Percentiles rank a stretch among this genome's conserved stretches.
phyloP scores from a whole-genome alignment of 2,888 invertebrate genomes.

The Pemphredon lugubris region DNA sequence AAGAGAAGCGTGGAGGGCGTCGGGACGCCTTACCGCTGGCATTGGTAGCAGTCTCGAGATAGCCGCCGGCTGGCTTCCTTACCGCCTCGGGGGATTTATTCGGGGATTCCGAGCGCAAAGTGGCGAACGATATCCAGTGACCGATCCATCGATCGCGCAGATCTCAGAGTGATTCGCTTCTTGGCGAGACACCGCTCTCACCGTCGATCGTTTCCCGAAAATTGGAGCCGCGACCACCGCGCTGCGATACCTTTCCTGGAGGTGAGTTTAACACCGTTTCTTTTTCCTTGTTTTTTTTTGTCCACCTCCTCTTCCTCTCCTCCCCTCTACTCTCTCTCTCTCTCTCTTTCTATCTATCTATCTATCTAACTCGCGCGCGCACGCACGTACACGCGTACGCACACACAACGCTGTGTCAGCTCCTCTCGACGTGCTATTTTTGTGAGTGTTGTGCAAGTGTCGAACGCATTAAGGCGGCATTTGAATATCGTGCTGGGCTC shows the following conservation, averaged over 20 bases:
- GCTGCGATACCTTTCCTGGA: slow-evolving; percentile 27
- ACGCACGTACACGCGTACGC: slow-evolving; percentile 5
- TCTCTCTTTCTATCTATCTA: slow-evolving; percentile 52
- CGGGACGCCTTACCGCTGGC: slow-evolving; percentile 77
- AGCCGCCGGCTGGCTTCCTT: slow-evolving; percentile 80
- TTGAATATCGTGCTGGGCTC: slow-evolving; percentile 37
- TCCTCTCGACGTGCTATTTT: slow-evolving; percentile 72
- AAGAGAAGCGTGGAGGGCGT: slow-evolving; percentile 70
- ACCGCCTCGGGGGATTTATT: slow-evolving; percentile 78
- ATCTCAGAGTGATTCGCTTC: slow-evolving; percentile 3
- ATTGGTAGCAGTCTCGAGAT: slow-evolving; percentile 81
- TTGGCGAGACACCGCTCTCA: slow-evolving; percentile 35
- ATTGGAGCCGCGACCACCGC: slow-evolving; percentile 1
- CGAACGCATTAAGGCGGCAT: slow-evolving; percentile 72
- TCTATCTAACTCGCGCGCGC: slow-evolving; percentile 33
- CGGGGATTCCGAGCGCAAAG: slow-evolving; percentile 75
- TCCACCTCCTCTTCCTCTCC: slow-evolving; percentile 65
- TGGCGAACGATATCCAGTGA: slow-evolving; percentile 67
- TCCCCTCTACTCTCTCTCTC: slow-evolving; percentile 7
- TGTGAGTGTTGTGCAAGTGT: slow-evolving; percentile 79
- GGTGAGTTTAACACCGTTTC: slow-evolving; percentile 57
- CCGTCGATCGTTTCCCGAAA: slow-evolving; percentile 4
- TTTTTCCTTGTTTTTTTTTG: slow-evolving; percentile 30
- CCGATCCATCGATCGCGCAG: slow-evolving; percentile 50
- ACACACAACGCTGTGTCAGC: slow-evolving; percentile 73